A percentile compares a stretch with the other conserved stretches of the same genome.
These are phyloP conservation scores for Drosophila phalerata DNA, from an alignment of 2,888 invertebrate species.

Conservation along the genomic window DNA sequence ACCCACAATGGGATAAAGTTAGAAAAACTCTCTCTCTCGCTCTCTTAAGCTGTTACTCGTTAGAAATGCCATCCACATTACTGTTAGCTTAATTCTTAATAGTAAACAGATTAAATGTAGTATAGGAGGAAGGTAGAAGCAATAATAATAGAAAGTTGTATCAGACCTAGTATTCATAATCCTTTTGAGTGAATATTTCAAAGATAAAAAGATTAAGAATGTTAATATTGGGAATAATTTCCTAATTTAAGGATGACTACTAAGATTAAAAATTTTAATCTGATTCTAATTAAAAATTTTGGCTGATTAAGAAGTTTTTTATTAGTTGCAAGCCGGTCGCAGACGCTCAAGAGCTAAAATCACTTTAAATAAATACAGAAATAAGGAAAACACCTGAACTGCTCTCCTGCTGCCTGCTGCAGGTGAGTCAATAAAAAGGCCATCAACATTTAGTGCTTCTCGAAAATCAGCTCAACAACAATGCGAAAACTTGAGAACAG, in stretches of 20 bases:
- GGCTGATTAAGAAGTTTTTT: background rate
- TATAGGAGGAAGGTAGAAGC: background rate
- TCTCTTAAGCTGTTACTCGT: constrained; percentile 66
- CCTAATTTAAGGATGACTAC: background rate
- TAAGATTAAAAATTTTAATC: constrained; percentile 6
- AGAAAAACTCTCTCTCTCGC: constrained; percentile 57
- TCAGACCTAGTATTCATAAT: background rate
- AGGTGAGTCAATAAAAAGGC: constrained; percentile 68
- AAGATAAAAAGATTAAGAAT: background rate
- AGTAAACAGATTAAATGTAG: constrained; percentile 8
- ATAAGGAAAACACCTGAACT: constrained; percentile 51
- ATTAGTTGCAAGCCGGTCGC: background rate
- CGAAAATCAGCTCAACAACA: constrained; percentile 42
- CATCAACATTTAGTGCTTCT: constrained; percentile 61
- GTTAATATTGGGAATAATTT: background rate
- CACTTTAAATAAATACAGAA: constrained; percentile 43
- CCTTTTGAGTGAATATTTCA: background rate
- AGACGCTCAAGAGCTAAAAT: constrained; percentile 26
- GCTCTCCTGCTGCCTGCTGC: constrained; percentile 32
- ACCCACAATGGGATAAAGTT: background rate
- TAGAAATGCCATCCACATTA: constrained; percentile 56
- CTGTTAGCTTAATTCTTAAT: constrained; percentile 41
- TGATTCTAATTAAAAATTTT: background rate
- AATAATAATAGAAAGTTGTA: background rate
- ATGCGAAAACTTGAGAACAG: constrained; percentile 21